These are phyloP conservation scores for Drosophila pallidifrons DNA, from an alignment of 1,140 invertebrate species.

Conservation along the genomic window DNA sequence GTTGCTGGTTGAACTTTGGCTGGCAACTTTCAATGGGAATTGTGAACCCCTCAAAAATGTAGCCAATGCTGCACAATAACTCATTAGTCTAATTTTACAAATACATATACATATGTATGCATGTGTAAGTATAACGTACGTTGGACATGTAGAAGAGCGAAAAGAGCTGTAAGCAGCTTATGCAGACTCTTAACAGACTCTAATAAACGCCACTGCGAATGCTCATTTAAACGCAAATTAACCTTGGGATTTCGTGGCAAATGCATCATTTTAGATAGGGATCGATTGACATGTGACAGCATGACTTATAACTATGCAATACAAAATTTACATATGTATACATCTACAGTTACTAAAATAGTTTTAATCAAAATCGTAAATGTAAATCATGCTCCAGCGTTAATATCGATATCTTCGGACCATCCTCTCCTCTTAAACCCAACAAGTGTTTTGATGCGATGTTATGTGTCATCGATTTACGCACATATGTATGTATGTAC, in stretches of 20 bases:
- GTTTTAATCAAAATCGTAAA: too few species aligned
- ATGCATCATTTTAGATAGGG: constrained; percentile 27
- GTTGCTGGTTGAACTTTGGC: constrained; percentile 63
- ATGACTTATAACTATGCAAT: not conserved
- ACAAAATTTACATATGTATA: too few species aligned
- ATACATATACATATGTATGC: constrained; percentile 4
- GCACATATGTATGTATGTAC: too few species aligned
- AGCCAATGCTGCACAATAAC: constrained; percentile 59
- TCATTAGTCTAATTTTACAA: constrained; percentile 67
- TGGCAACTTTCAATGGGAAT: constrained; percentile 23
- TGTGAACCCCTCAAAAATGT: constrained; percentile 21
- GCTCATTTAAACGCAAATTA: constrained; percentile 78
- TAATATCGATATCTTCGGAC: too few species aligned
- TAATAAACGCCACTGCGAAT: constrained; percentile 15
- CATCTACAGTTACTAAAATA: too few species aligned
- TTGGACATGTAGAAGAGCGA: too few species aligned
- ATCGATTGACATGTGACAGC: constrained; percentile 8
- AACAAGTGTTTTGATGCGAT: too few species aligned
- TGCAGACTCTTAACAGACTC: not conserved
- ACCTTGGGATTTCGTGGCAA: constrained; percentile 54
- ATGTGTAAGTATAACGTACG: too few species aligned
- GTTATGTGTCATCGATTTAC: too few species aligned
- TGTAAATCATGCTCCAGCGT: too few species aligned
- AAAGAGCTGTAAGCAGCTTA: too few species aligned
- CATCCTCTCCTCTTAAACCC: too few species aligned